Base-by-base conservation (phyloP, 2,797 vertebrate genomes). In the Microtus californicus region DNA sequence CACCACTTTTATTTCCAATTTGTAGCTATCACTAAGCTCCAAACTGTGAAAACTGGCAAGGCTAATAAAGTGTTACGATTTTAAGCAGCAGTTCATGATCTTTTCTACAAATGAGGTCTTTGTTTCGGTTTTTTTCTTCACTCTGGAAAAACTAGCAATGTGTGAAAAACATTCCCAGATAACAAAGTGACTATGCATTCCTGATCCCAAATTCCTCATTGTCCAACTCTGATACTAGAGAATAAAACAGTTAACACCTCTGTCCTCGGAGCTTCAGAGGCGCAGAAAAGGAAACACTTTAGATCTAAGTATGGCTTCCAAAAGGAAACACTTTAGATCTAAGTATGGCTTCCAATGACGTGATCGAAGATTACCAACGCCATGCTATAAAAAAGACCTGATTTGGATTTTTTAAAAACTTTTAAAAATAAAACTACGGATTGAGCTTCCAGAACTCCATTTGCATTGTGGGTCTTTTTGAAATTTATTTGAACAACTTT, bases 401-500 rank as follows among this genome's bases (percentile, higher is more conserved):
- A 80, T 67, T 23, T 91, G 48, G 19, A 71, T 56, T 21, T 56
- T 56, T 81, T 81, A 19, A 37, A 85, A 94, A 95, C 31, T 83
- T 71, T 80, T 40, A 88, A 93, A 97, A 97, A 91, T 82, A 85
- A 77, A 90, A 82, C 73, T 81, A 80, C 11, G 54, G 37, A 48
- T 4, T 21, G 37, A 51, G 91, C 51, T 94, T 59, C 59, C 0
- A 2, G n/a, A 54, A 23, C 43, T 48, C 87, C 86, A 43, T 82
- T 87, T 93, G 6, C 79, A 54, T 87, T 48, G 2, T 34, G 10
- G 19, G 7, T 29, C 73, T 86, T 93, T 73, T 88, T 63, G 43
- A 51, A 86, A 86, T 94, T 96, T 96, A 89, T 96, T 93, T 94
- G 45, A 45, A 61, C 79, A 92, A 37, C 37, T 94, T 91, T 93